A percentile compares a stretch with the other conserved stretches of the same genome.
phyloP scores from a whole-genome alignment of 2,888 invertebrate species.

The Drosophila percnosoma region DNA sequence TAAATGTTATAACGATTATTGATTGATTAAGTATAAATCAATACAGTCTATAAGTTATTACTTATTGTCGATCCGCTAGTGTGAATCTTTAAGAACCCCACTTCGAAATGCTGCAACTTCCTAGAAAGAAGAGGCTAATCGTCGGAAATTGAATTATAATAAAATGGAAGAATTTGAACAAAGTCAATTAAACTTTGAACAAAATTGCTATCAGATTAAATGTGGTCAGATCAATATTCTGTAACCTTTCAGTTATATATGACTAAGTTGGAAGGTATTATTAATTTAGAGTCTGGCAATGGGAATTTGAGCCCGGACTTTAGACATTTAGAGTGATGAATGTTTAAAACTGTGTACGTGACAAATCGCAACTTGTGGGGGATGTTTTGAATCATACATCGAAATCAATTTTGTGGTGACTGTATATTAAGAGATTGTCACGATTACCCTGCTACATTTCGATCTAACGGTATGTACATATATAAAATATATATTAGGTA shows the following conservation, averaged over 20 bases:
- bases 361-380: background rate
- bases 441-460: slow-evolving; percentile 12
- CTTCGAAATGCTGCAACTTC: background rate
- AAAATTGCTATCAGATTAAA: background rate
- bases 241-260: background rate
- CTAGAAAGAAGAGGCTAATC: background rate
- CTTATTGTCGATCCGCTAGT: background rate
- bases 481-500: slow-evolving; percentile 37
- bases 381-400: background rate
- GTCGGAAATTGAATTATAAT: background rate
- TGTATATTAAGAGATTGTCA: slow-evolving; percentile 9
- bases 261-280: background rate
- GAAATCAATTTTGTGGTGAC: background rate
- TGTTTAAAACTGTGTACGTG: too few species aligned
- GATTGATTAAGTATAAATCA: background rate
- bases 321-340: background rate
- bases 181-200: background rate
- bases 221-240: background rate
- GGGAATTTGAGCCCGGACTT: background rate
- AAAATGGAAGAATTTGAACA: background rate
- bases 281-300: background rate
- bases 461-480: slow-evolving; percentile 9
- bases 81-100: background rate
- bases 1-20: background rate
- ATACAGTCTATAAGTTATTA: background rate